Base-by-base conservation (phyloP, 2,113 vertebrate species). In the Corvus hawaiiensis region DNA sequence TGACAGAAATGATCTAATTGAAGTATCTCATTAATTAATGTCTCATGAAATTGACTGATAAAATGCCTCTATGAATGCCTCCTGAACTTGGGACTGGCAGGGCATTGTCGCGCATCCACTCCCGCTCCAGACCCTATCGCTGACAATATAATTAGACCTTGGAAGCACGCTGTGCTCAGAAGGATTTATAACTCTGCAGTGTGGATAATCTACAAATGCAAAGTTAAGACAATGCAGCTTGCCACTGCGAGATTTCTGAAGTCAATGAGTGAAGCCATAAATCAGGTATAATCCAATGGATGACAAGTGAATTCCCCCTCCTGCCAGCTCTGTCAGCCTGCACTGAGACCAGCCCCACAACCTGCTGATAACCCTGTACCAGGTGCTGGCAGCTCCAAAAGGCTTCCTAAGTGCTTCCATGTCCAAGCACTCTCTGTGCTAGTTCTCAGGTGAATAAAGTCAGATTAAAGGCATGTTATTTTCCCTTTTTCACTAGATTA, bases 1-100 rank as follows among this genome's bases (percentile, higher is more conserved):
- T 97, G 96, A 97, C 96, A 97, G 94, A 95, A 97, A 97, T 98
- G 97, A 98, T 98, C 97, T 98, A 98, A 98, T 98, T 98, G 96
- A 97, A 97, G 96, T 93, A 97, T 97, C 97, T 97, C 97, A 96
- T 98, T 97, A 98, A 97, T 98, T 98, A 97, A 97, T 96, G 94
- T 97, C 97, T 98, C 95, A 83, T 97, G 96, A 98, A 98, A 98
- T 97, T 97, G 97, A 97, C 96, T 97, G 96, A 97, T 96, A 96
- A 97, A 97, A 97, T 96, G 96, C 94, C 75, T 95, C 93, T 64
- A 90, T 95, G 96, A 96, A 97, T 97, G 95, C 92, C 93, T 97
- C 92, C 94, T 95, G 93, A 97, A 98, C 90, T 89, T 32, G 3
- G 68, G 93, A 93, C 94, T 55, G 95, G 90, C 81, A 27, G 85